A percentile compares a stretch with the other conserved stretches of the same genome.
Conservation (phyloP, 2,888 invertebrate species). For the Matsumyia berberina region DNA sequence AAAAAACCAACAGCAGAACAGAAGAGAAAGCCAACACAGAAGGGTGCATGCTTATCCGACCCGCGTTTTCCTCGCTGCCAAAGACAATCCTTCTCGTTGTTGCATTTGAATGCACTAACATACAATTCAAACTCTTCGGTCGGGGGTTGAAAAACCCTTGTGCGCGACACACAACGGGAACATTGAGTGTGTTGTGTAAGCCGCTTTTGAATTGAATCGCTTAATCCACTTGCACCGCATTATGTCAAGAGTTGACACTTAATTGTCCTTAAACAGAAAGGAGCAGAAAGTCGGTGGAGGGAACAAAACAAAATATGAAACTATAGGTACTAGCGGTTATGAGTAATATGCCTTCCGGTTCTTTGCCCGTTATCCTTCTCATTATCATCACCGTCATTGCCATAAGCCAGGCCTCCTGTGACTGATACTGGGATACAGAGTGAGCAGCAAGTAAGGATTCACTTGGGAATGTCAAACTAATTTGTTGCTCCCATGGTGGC, state of each 20-base stretch:
- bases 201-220: constrained; percentile 70
- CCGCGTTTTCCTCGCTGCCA: constrained; percentile 18
- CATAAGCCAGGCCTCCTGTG: background rate
- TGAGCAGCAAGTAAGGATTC: constrained; percentile 16
- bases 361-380: constrained; percentile 33
- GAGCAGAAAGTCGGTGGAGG: background rate
- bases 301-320: constrained; percentile 30
- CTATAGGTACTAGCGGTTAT: constrained; percentile 39
- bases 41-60: constrained; percentile 38
- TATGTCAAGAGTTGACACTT: constrained; percentile 73
- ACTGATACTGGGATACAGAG: constrained; percentile 16
- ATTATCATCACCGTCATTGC: constrained; percentile 10
- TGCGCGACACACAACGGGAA: constrained; percentile 59
- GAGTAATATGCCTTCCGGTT: constrained; percentile 54
- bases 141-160: constrained; percentile 52
- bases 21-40: constrained; percentile 1
- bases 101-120: constrained; percentile 64
- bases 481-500: too few species aligned
- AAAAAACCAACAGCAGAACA: too few species aligned
- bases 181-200: constrained; percentile 68
- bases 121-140: constrained; percentile 46
- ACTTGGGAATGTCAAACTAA: background rate
- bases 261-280: constrained; percentile 59
- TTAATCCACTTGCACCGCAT: constrained; percentile 73
- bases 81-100: constrained; percentile 62